Conservation (phyloP, 1,140 invertebrate species). For the Drosophila equinoxialis region DNA sequence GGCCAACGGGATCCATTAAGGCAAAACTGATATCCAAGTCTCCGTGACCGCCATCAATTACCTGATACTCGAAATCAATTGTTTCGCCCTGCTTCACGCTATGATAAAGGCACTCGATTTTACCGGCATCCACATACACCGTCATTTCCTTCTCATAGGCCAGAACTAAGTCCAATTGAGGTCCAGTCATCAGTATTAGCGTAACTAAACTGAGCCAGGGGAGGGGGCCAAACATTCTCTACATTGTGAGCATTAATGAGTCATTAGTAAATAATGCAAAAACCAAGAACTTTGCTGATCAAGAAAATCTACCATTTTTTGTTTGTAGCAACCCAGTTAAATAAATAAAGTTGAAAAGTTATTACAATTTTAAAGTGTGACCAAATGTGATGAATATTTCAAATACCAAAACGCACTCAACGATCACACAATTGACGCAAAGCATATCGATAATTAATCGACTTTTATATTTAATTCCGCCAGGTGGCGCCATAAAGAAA, state of each 20-base stretch:
- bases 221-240: background rate
- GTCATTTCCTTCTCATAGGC: slow-evolving; percentile 87
- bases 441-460: no score
- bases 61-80: slow-evolving; percentile 91
- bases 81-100: slow-evolving; percentile 85
- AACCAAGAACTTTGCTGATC: background rate
- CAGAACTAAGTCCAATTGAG: slow-evolving; percentile 5
- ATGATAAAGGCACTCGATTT: slow-evolving; percentile 89
- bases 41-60: slow-evolving; percentile 90
- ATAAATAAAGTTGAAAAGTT: slow-evolving; percentile 10
- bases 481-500: background rate
- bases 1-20: slow-evolving; percentile 86
- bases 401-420: background rate
- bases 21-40: slow-evolving; percentile 91
- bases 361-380: slow-evolving; percentile 2
- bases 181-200: background rate
- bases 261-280: background rate
- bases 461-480: background rate
- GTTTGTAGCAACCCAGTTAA: background rate
- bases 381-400: background rate
- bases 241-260: background rate
- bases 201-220: background rate
- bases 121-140: slow-evolving; percentile 87
- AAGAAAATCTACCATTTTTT: background rate
- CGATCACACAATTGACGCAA: no score